Evolutionary conservation across 1,140 invertebrate genomes (phyloP).

Genomic region (Chrysoperla carnea): DNA sequence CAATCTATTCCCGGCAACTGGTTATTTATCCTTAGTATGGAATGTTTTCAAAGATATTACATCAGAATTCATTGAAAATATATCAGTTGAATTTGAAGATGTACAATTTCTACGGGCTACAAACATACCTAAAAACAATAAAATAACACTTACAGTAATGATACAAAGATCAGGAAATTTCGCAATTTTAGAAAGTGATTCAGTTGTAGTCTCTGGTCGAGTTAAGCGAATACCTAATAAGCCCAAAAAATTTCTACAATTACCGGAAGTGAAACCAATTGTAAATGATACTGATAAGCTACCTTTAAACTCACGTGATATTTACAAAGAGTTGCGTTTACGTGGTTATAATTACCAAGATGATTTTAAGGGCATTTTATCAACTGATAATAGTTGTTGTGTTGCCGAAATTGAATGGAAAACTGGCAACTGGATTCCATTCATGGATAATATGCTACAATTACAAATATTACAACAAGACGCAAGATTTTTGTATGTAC

Average conservation of each 20-base stretch:
- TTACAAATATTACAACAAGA: conserved; percentile 56
- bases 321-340: conserved; percentile 83
- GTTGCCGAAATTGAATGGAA: conserved; percentile 38
- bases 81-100: conserved; percentile 50
- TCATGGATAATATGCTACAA: conserved; percentile 86
- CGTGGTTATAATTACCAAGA: conserved; percentile 80
- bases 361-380: neutral
- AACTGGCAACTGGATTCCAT: conserved; percentile 68
- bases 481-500: conserved; percentile 54
- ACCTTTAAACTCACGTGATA: conserved; percentile 38
- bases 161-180: conserved; percentile 69
- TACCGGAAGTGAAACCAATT: conserved; percentile 14
- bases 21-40: conserved; percentile 74
- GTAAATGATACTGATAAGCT: conserved; percentile 10
- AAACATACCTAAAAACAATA: conserved; percentile 47
- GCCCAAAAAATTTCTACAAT: conserved; percentile 9
- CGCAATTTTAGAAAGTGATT: conserved; percentile 30
- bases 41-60: conserved; percentile 64
- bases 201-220: neutral
- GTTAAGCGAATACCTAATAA: neutral
- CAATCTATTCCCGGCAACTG: conserved; percentile 77
- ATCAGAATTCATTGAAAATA: conserved; percentile 36
- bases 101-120: conserved; percentile 58
- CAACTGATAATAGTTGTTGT: too few relatives aligned
- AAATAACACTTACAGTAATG: conserved; percentile 56